These are phyloP conservation scores for Harpalus rufipes DNA, from an alignment of 2,888 invertebrate species.

Conservation along the genomic window DNA sequence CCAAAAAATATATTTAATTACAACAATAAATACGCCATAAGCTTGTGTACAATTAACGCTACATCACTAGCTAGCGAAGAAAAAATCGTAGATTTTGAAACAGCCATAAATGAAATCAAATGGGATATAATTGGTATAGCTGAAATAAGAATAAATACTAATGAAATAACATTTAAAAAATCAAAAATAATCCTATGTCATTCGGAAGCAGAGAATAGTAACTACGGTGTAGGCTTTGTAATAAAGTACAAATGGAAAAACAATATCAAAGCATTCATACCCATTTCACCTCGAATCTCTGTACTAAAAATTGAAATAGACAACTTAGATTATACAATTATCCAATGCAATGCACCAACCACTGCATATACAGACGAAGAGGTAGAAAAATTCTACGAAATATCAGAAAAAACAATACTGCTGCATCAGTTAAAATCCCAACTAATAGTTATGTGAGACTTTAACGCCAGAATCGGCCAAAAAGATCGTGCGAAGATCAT, in stretches of 20 bases:
- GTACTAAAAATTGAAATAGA: not conserved
- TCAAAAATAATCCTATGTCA: not conserved
- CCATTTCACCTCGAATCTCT: constrained; percentile 11
- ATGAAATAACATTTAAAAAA: not conserved
- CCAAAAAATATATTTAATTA: too few species aligned
- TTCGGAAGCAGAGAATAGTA: not conserved
- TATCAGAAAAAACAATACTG: not conserved
- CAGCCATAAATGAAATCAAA: too few species aligned
- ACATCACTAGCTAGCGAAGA: too few species aligned
- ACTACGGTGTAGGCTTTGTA: not conserved
- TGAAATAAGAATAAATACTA: constrained; percentile 6
- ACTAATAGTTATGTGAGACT: not conserved
- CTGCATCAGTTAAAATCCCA: not conserved
- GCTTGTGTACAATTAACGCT: too few species aligned
- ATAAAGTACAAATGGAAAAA: constrained; percentile 17
- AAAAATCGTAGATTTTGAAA: too few species aligned
- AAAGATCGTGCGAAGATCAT: not conserved
- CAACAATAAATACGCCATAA: too few species aligned
- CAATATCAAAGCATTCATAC: not conserved
- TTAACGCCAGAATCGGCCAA: constrained; percentile 3
- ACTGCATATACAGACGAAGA: not conserved
- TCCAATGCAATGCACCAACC: not conserved
- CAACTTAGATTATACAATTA: not conserved
- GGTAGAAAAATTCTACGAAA: not conserved
- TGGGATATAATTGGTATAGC: constrained; percentile 8